Percentiles rank a stretch among this genome's conserved stretches.
These are phyloP conservation scores for Phycodurus eques DNA, from an alignment of 2,113 vertebrate species.

Conservation along the genomic window DNA sequence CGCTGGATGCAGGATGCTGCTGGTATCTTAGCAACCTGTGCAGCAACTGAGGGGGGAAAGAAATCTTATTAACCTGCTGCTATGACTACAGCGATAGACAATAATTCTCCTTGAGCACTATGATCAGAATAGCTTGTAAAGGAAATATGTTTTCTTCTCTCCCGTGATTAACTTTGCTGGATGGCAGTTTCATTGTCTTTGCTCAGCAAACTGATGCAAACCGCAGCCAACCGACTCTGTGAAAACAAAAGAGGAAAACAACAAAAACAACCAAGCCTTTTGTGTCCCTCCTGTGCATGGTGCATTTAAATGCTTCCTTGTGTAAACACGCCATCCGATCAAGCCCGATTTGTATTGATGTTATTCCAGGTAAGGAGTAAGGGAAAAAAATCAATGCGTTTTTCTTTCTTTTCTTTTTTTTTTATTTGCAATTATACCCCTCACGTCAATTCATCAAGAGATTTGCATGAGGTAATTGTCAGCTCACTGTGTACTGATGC, in stretches of 20 bases:
- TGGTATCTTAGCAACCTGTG: constrained; percentile 78
- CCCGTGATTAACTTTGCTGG: constrained; percentile 6
- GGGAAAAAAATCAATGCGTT: constrained; percentile 70
- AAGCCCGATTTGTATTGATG: constrained; percentile 66
- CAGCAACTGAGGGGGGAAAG: constrained; percentile 68
- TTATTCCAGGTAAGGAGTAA: constrained; percentile 62
- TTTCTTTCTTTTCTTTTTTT: constrained; percentile 18
- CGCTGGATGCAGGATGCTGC: constrained; percentile 52
- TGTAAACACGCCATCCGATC: neutral
- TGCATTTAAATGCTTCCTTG: constrained; percentile 9
- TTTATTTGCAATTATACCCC: constrained; percentile 68
- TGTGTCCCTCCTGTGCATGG: neutral
- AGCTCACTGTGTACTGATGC: constrained; percentile 71
- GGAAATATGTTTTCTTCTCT: constrained; percentile 27
- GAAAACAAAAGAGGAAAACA: constrained; percentile 27
- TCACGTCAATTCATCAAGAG: constrained; percentile 72
- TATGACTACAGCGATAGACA: constrained; percentile 75
- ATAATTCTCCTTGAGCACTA: constrained; percentile 68
- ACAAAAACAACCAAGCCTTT: constrained; percentile 27
- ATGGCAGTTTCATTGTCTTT: constrained; percentile 27
- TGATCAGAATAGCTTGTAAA: constrained; percentile 42
- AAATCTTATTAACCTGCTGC: constrained; percentile 81
- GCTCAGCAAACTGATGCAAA: constrained; percentile 40
- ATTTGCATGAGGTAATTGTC: constrained; percentile 78
- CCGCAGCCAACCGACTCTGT: constrained; percentile 30